Base-by-base conservation (phyloP, 2,113 vertebrate genomes). In the Pseudolaguvia tuberculata region DNA sequence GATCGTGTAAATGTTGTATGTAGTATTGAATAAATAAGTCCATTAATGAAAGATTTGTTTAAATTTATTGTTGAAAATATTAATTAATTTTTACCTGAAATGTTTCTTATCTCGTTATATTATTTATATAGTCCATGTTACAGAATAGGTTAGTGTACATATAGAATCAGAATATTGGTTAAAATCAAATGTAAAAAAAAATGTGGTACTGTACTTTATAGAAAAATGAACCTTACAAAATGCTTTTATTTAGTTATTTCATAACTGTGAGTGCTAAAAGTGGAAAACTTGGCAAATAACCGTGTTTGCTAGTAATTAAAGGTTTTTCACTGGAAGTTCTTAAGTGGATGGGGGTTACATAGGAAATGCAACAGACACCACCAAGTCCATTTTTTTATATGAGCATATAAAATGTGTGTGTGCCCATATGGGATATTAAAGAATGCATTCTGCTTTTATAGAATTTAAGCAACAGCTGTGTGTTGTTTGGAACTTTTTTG, bases 401-500 rank as follows among this genome's bases (percentile, higher is more conserved):
- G 69, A 53, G 59, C 75, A 27, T 67, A 81, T 69, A 73, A 72
- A 81, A 75, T 47, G 71, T 45, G 68, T 65, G 75, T 62, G 58
- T 56, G 35, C 53, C 59, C 72, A 66, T 59, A 76, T 78, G 52
- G 15, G 51, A 70, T 79, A 69, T 70, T 76, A 79, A 76, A 81
- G 42, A 2, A 73, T 48, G 42, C 59, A 48, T 53, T 76, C 62
- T 42, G 47, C 42, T 71, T 74, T 83, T 83, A 80, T 84, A 83
- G 71, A 7, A 77, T 82, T 78, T 25, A 61, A 80, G 77, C 73
- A 70, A 82, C 84, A 84, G 85, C 83, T 86, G 84, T 61, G 67
- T 78, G 74, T 81, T 83, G 79, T 87, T 85, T 84, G 68, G 63
- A 78, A 69, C 75, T 75, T 68, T 80, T 76, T 83, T 81, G n/a